A percentile compares a stretch with the other conserved stretches of the same genome.
Conservation (phyloP, 2,888 invertebrate species). For the Amphipoea oculea region DNA sequence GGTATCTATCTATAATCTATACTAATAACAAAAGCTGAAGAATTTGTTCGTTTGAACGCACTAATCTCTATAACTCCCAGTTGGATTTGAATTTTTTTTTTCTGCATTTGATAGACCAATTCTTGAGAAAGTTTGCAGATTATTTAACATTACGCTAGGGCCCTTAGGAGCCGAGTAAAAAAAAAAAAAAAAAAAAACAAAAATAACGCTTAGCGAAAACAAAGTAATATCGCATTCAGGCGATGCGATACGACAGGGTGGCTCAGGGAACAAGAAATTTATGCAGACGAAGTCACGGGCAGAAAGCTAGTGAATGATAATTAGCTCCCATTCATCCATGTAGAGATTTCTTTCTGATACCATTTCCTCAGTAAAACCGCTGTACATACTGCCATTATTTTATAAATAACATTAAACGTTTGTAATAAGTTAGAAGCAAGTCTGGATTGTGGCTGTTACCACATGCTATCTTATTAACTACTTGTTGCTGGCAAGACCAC, state of each 20-base stretch:
- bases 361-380: not conserved
- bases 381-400: not conserved
- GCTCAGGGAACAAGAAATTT: too few species aligned
- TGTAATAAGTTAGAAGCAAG: slow-evolving; percentile 6
- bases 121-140: too few species aligned
- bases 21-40: too few species aligned
- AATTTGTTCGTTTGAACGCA: not conserved
- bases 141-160: too few species aligned
- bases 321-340: too few species aligned
- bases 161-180: too few species aligned
- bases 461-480: not conserved
- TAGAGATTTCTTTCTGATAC: not conserved
- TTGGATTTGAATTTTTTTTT: too few species aligned
- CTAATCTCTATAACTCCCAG: not conserved
- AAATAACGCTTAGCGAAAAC: too few species aligned
- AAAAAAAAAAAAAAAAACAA: too few species aligned
- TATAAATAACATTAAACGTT: not conserved
- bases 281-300: not conserved
- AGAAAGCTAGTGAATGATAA: not conserved
- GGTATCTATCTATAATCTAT: too few species aligned
- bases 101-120: too few species aligned
- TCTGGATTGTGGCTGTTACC: not conserved
- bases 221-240: not conserved
- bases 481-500: slow-evolving; percentile 3
- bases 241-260: not conserved